phyloP scores from a whole-genome alignment of 2,797 vertebrate genomes.

The Cygnus olor region DNA sequence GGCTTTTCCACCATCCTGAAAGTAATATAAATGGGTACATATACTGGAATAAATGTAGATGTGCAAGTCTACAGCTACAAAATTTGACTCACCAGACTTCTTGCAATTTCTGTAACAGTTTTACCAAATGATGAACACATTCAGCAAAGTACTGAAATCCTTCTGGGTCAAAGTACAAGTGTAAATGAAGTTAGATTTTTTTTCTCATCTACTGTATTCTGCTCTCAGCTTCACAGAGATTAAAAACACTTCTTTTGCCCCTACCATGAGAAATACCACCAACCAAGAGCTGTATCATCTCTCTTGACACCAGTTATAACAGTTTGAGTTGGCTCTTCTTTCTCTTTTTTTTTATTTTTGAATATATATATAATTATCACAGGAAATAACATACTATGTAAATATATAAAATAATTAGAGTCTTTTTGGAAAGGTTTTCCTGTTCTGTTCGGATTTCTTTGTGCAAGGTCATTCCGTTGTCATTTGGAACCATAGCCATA shows the following conservation, averaged over 20 bases:
- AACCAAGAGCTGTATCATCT: neutral
- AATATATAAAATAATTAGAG: neutral
- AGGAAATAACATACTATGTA: too few species aligned
- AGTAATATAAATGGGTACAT: neutral
- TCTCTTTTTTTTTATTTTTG: neutral
- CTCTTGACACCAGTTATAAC: neutral
- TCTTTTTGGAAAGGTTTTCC: neutral
- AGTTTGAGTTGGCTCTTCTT: neutral
- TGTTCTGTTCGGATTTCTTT: constrained; percentile 1
- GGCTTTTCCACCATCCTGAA: neutral
- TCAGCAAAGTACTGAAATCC: neutral
- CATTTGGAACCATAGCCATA: neutral
- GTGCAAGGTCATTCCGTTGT: neutral
- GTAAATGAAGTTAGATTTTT: neutral
- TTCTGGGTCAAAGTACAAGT: neutral
- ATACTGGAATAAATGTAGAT: neutral
- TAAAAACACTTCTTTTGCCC: neutral
- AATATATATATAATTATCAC: too few species aligned
- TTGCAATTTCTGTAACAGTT: neutral
- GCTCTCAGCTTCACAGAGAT: neutral
- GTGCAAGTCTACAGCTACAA: neutral
- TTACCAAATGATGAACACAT: neutral
- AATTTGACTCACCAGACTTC: neutral
- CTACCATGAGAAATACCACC: neutral
- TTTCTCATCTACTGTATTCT: neutral